Evolutionary conservation across 2,797 vertebrate species (phyloP), one percentile per base, ranked within the genome.

Genomic region (Hapalemur alaotrensis): DNA sequence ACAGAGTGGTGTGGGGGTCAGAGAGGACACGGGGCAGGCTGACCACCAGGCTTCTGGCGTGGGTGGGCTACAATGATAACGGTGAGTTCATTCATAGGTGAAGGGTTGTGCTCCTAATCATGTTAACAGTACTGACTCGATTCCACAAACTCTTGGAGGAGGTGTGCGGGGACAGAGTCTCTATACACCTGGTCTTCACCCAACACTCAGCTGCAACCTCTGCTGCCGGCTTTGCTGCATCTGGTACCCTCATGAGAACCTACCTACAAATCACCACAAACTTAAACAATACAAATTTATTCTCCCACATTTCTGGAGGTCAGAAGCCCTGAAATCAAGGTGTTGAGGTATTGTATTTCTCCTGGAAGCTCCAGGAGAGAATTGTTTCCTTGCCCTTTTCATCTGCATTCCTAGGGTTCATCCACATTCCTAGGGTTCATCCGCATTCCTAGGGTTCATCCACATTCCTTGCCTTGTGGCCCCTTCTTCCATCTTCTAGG

Each of bases 41-140:
- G 22, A 5, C 9, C 4, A 0, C 48, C 35, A n/a, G n/a, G 32
- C 3, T 38, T 30, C 73, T 46, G 32, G 12, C 5, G 30, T 32
- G 30, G 22, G 25, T 10, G n/a, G 43, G 4, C 28, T 23, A 15
- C 30, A n/a, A 10, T 2, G 7, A 7, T 7, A 2, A 5, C 0
- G 4, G 54, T 8, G 43, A 17, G 32, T 30, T 22, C 23, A 11
- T 50, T 69, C 35, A 52, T 20, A 35, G 1, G 6, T 1, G 35
- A 32, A 38, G 43, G 28, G 11, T 11, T 75, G 1, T 43, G 43
- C 17, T 17, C 38, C 41, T 54, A 2, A 69, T 32, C 75, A 32
- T 17, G 30, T 50, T 59, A 41, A 50, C 9, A n/a, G 15, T 15
- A 10, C 35, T 63, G 54, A 25, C 4, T 2, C 0, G 38, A 46